Base-by-base conservation (phyloP, 2,888 invertebrate species). In the Chalcis sispes region DNA sequence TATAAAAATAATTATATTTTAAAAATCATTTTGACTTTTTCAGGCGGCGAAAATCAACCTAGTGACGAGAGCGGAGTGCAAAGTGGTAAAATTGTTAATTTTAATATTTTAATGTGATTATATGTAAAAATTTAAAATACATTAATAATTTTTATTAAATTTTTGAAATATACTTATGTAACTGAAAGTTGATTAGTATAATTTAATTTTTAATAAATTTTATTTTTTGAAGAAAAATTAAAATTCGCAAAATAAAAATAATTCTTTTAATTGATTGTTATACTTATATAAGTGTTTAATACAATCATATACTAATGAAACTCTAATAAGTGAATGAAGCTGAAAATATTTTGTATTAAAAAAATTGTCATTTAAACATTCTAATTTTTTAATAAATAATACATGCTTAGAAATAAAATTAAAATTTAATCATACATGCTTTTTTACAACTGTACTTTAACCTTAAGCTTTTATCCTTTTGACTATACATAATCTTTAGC, bases 31-130 rank as follows among this genome's bases (percentile, higher is more conserved):
- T 2, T 50, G 29, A 67, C 77, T 66, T 72, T 81, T 81, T 29
- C 77, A 88, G 88, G 83, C 64, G 84, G 82, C 75, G 88, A 88
- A 74, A 87, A 83, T 72, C 86, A 88, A 76, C 83, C 85, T 23
- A 83, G 80, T 75, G 78, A 82, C 71, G 83, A 82, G 64, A 81
- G 84, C 77, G 85, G 86, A 79, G 77, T 83, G 59, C 85, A 86
- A 79, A 77, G 83, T 80, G 88, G 88, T 88, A 84, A 80, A 81
- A 36, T 20, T 50, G n/a, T 42, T 25, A n/a, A 42, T 61, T 61
- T 1, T 56, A n/a, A 56, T 29, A 3, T 56, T 32, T 8, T n/a
- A 54, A 25, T 2, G 20, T 18, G 10, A 25, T 8, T 3, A 1
- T 32, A 7, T 32, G n/a, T 58, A 40, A 40, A 46, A 27, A 27